Evolutionary conservation across 2,113 vertebrate species (phyloP), one percentile per base, ranked within the genome.

Genomic region (Delphinus delphis): DNA sequence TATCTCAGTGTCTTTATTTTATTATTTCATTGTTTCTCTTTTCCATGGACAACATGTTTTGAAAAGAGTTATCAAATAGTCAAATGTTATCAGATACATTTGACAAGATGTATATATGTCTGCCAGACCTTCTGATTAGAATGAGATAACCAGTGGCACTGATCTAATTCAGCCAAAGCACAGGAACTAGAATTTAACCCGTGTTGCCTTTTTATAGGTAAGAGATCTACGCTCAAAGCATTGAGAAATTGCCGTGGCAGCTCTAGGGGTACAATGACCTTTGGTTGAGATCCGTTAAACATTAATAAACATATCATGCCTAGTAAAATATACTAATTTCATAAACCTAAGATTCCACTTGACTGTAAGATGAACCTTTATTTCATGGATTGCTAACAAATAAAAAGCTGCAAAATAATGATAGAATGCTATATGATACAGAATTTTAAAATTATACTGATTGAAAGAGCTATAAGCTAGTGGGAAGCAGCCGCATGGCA

Each of bases 341-440:
- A 60, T 53, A 81, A 62, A 53, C 17, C 1, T 65, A 90, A 84
- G 47, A 36, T 23, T 63, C 41, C n/a, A 92, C 0, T 33, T 81
- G 83, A 53, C 38, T 38, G 5, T 90, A 76, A 84, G 58, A 81
- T 36, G 63, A 62, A 87, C 9, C 11, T 96, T 94, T 89, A 80
- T 85, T 92, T 87, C 60, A 93, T 28, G 2, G 80, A 77, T 58
- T 88, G 41, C 58, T 89, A 93, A 92, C 74, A 95, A 90, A 95
- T 79, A 47, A 68, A 80, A 93, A 93, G 23, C 44, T 65, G 26
- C 3, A 65, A 87, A 79, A 88, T 55, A 87, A 89, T 79, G 21
- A 50, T n/a, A 58, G 62, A 92, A 87, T 36, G 28, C 13, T 53
- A 25, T 73, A 17, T 89, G 68, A 50, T 44, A 41, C 23, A 92